A percentile compares a stretch with the other conserved stretches of the same genome.
Conservation (phyloP, 2,888 invertebrate genomes). For the Monopis laevigella region DNA sequence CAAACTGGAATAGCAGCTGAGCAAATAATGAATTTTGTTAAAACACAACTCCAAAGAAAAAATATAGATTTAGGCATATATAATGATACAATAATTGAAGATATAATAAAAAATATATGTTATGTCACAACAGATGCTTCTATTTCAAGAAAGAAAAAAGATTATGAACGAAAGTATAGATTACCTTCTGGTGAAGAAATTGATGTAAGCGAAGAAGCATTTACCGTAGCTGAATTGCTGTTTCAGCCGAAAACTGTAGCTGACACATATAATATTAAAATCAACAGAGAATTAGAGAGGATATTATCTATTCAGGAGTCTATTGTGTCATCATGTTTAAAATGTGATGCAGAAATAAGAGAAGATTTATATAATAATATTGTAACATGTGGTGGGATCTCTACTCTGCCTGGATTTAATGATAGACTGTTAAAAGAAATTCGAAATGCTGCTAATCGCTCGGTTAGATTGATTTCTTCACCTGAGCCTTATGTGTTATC, state of each 20-base stretch:
- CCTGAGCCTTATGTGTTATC: constrained; percentile 34
- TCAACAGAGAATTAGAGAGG: constrained; percentile 13
- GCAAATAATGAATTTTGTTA: constrained; percentile 29
- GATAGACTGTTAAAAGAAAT: constrained; percentile 33
- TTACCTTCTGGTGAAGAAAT: constrained; percentile 33
- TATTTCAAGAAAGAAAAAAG: constrained; percentile 22
- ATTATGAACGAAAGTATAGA: constrained; percentile 21
- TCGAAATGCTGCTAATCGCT: constrained; percentile 20
- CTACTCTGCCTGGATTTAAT: constrained; percentile 34
- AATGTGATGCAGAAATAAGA: constrained; percentile 38
- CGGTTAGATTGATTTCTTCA: constrained; percentile 29
- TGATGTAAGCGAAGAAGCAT: constrained; percentile 35
- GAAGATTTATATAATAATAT: constrained; percentile 29
- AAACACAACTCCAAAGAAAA: constrained; percentile 25
- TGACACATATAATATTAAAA: too few species aligned
- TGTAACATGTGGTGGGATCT: constrained; percentile 38
- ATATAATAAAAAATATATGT: constrained; percentile 26
- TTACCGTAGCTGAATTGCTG: constrained; percentile 34
- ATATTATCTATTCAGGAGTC: constrained; percentile 35
- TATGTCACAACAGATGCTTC: constrained; percentile 30
- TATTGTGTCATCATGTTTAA: constrained; percentile 26
- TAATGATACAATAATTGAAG: constrained; percentile 25
- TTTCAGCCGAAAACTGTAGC: too few species aligned
- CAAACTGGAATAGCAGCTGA: constrained; percentile 31
- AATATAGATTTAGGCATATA: constrained; percentile 23